Base-by-base conservation (phyloP, 2,113 vertebrate species). In the Nibea albiflora region DNA sequence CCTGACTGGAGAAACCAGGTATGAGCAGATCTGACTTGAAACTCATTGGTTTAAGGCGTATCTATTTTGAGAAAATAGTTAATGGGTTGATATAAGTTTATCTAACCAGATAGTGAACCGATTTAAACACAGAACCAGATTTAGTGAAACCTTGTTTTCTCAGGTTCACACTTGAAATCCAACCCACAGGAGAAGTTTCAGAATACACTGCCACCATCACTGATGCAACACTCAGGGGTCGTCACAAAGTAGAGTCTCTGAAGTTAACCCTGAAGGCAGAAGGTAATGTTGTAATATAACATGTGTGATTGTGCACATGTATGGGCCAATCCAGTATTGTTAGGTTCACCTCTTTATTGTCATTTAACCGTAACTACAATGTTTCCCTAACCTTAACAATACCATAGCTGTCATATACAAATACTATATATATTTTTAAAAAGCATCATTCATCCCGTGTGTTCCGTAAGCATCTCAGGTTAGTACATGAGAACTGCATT, bases 131-230 rank as follows among this genome's bases (percentile, higher is more conserved):
- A 14, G 14, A 10, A 8, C 6, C 49, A 68, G 11, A 26, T n/a
- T 65, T 16, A 44, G 68, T 65, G 2, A 62, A 49, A 58, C 3
- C 1, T 76, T 28, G 6, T 74, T 60, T 58, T 80, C 65, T 67
- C 82, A 99, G 98, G 57, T 96, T 96, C 92, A 96, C 96, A 4
- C 24, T 97, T 88, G 96, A 98, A 91, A 85, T 99, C 63, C 93
- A 92, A 68, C 95, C 98, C 4, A 97, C 97, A 0, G 97, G 96
- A 0, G 89, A 95, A 12, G 95, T 98, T 35, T 90, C 95, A 8
- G 96, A 96, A 66, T 99, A 98, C 69, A 95, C 94, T 2, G 96
- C 96, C 81, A 95, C 92, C 42, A 85, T 95, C 14, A 88, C 69
- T 26, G 95, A 95, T 0, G 90, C 95, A 47, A 89, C 94, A 2